Percentiles rank a stretch among this genome's conserved stretches.
Evolutionary conservation across 1,140 invertebrate species (phyloP).

Genomic region (Solenopsis fugax): DNA sequence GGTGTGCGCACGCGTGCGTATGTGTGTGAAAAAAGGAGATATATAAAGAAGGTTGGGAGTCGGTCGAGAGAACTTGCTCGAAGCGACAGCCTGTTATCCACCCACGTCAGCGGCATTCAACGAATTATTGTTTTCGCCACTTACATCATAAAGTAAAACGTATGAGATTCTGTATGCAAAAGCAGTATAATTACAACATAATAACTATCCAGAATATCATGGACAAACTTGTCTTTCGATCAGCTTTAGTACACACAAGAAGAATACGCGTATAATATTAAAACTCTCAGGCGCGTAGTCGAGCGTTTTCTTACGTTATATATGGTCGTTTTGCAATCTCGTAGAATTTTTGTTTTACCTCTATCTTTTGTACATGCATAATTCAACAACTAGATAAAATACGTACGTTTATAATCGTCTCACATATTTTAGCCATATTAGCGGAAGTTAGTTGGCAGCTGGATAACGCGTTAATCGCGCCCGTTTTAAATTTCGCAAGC

Average conservation of each 20-base stretch:
- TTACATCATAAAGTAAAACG: constrained; percentile 13
- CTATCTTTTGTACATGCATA: background rate
- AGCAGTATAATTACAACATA: constrained; percentile 2
- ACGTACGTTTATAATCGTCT: background rate
- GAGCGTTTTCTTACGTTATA: background rate
- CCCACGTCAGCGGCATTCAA: background rate
- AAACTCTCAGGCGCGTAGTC: background rate
- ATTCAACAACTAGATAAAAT: constrained; percentile 12
- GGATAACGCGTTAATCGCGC: constrained; percentile 26
- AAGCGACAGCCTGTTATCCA: constrained; percentile 17
- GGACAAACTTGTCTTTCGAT: constrained; percentile 6
- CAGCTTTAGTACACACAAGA: background rate
- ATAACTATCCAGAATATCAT: background rate
- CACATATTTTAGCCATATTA: background rate
- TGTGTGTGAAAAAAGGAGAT: background rate
- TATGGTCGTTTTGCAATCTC: background rate
- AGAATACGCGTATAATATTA: background rate
- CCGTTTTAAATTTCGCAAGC: constrained; percentile 36
- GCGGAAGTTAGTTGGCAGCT: constrained; percentile 2
- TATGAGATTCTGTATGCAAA: background rate
- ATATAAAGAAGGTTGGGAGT: background rate
- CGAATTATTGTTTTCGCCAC: constrained; percentile 27
- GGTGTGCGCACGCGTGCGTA: too few species aligned
- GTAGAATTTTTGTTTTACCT: background rate
- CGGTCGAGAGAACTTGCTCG: background rate